Percentiles rank a stretch among this genome's conserved stretches.
phyloP scores from a whole-genome alignment of 2,797 vertebrate species.

The Lutjanus campechanus region DNA sequence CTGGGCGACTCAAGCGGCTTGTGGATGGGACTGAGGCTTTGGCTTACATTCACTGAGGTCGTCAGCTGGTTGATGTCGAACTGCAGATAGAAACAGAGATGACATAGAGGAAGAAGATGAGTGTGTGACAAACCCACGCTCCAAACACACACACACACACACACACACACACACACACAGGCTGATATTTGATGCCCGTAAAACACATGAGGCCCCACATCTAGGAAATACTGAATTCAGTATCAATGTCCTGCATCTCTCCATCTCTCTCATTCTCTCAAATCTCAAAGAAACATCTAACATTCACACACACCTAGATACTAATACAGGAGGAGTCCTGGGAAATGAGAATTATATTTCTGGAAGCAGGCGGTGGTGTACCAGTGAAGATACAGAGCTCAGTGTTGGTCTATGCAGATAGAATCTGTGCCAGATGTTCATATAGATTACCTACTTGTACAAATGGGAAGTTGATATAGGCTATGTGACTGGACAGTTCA shows the following conservation, averaged over 20 bases:
- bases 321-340: background rate
- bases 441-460: background rate
- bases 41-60: slow-evolving; percentile 88
- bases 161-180: slow-evolving; percentile 16
- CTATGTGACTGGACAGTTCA: background rate
- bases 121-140: background rate
- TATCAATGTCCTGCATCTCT: background rate
- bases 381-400: too few species aligned
- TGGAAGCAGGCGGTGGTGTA: too few species aligned
- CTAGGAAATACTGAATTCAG: background rate
- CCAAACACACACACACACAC: slow-evolving; percentile 7
- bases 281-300: background rate
- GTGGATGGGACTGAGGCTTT: slow-evolving; percentile 85
- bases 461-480: background rate
- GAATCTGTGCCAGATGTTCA: background rate
- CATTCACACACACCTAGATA: background rate
- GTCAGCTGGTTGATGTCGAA: slow-evolving; percentile 93
- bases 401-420: background rate
- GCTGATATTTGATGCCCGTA: slow-evolving; percentile 78
- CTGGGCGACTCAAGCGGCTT: slow-evolving; percentile 86
- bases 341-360: background rate
- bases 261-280: background rate
- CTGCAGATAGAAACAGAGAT: slow-evolving; percentile 73
- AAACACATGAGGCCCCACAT: slow-evolving; percentile 61
- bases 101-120: too few species aligned